Conservation (phyloP, 1,140 invertebrate genomes). For the Drosophila erecta region DNA sequence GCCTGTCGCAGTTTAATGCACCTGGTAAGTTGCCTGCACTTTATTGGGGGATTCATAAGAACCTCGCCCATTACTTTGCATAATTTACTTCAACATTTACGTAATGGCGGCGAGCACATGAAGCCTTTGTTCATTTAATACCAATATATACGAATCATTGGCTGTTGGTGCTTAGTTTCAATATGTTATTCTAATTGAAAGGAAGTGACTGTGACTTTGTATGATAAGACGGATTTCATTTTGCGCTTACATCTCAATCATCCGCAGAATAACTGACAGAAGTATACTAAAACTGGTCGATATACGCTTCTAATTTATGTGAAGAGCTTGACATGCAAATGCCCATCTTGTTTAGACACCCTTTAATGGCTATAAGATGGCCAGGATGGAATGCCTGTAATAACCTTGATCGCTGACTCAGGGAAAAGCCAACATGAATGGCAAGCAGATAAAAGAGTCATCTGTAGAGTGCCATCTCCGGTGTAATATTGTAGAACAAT, state of each 20-base stretch:
- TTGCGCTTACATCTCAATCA: not conserved
- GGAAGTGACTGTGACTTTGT: too few relatives aligned
- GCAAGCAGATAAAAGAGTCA: conserved; percentile 36
- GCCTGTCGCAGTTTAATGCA: conserved; percentile 35
- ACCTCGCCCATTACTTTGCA: conserved; percentile 35
- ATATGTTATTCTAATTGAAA: too few relatives aligned
- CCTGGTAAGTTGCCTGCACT: conserved; percentile 22
- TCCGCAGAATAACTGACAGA: too few relatives aligned
- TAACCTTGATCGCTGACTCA: conserved; percentile 42
- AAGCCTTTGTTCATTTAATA: conserved; percentile 6
- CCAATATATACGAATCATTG: not conserved
- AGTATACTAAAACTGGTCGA: not conserved
- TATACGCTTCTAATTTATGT: not conserved
- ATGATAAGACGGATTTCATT: too few relatives aligned
- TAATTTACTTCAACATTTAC: conserved; percentile 28
- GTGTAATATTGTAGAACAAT: conserved; percentile 45
- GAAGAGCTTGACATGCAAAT: conserved; percentile 8
- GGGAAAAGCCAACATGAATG: conserved; percentile 24
- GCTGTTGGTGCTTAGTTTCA: not conserved
- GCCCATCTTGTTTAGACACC: conserved; percentile 25
- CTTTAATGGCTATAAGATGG: conserved; percentile 26
- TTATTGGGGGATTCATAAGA: conserved; percentile 26
- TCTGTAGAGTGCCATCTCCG: conserved; percentile 31
- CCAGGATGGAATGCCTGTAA: conserved; percentile 25
- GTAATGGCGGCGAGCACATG: conserved; percentile 17